phyloP scores from a whole-genome alignment of 2,113 vertebrate genomes.

The Hippocampus abdominalis region DNA sequence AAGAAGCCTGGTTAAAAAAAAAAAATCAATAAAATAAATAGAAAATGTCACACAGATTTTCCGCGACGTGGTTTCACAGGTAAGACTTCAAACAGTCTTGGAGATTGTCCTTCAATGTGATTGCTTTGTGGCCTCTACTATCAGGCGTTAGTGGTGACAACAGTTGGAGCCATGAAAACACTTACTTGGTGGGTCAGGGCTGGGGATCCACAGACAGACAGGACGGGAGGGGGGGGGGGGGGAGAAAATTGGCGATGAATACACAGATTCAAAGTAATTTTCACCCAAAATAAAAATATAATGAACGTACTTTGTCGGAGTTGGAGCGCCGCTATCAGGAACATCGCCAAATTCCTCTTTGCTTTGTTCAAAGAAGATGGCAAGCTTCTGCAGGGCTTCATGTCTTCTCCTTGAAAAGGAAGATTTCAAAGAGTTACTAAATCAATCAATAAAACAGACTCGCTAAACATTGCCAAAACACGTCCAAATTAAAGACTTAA shows the following conservation, averaged over 20 bases:
- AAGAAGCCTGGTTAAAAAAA: slow-evolving; percentile 52
- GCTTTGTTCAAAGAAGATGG: slow-evolving; percentile 69
- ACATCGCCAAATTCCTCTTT: slow-evolving; percentile 48
- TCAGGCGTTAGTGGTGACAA: slow-evolving; percentile 43
- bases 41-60: slow-evolving; percentile 22
- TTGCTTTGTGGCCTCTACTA: slow-evolving; percentile 14
- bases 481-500: too few species aligned
- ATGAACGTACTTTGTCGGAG: slow-evolving; percentile 50
- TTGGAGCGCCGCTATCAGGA: slow-evolving; percentile 19
- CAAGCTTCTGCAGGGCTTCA: slow-evolving; percentile 72
- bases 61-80: slow-evolving; percentile 16
- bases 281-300: not conserved
- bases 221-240: not conserved
- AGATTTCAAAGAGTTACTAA: not conserved
- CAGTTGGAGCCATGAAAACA: slow-evolving; percentile 9
- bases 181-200: slow-evolving; percentile 56
- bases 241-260: not conserved
- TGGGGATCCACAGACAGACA: slow-evolving; percentile 24
- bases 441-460: too few species aligned
- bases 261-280: not conserved
- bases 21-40: too few species aligned
- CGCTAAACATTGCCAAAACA: too few species aligned
- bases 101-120: slow-evolving; percentile 16
- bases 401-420: slow-evolving; percentile 67
- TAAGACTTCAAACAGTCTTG: slow-evolving; percentile 12